Base-by-base conservation (phyloP, 92 coral and sea anemone species). In the Plumapathes pennacea region DNA sequence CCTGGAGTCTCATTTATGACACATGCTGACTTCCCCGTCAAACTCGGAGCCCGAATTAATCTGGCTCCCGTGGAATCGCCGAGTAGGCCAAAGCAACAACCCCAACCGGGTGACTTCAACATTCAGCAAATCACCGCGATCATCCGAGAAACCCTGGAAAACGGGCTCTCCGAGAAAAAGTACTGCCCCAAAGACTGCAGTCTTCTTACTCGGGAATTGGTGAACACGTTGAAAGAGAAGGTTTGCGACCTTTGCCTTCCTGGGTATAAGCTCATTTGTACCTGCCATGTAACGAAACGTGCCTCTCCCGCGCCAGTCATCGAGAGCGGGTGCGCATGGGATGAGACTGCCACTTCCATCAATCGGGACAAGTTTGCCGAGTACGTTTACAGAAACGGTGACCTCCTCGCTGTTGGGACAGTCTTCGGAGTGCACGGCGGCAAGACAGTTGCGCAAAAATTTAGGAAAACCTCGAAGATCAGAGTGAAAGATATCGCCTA, bases 281-380 rank as follows among this genome's bases (percentile, higher is more conserved):
- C 94, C 4, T 94, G 99, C 61, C 41, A 58, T 10, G 32, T 94
- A 29, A 84, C 87, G 2, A 78, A 76, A 52, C 64, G 64, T 21
- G 25, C 52, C 12, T 88, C 75, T 27, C 88, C 94, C 0, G 72
- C 85, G 0, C 84, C 85, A 2, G 51, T 67, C 30, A 34, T 89
- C 29, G 89, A 94, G 25, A 94, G 99, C 66, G 95, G 99, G 10
- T 89, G 85, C 45, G 90, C 96, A 6, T 94, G 99, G 99, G 85
- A 94, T n/a, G 83, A 77, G 9, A 66, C 64, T 13, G 48, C 47
- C 8, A 49, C 80, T 0, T 64, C 73, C 5, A 64, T 65, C 4
- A 90, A 94, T 11, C 51, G 64, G 38, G 99, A 94, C 32, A 78
- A 69, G 38, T 89, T 94, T 40, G 97, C 84, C 0, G 99, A 94